Base-by-base conservation (phyloP, 2,113 vertebrate genomes). In the Corythoichthys haematopterus region DNA sequence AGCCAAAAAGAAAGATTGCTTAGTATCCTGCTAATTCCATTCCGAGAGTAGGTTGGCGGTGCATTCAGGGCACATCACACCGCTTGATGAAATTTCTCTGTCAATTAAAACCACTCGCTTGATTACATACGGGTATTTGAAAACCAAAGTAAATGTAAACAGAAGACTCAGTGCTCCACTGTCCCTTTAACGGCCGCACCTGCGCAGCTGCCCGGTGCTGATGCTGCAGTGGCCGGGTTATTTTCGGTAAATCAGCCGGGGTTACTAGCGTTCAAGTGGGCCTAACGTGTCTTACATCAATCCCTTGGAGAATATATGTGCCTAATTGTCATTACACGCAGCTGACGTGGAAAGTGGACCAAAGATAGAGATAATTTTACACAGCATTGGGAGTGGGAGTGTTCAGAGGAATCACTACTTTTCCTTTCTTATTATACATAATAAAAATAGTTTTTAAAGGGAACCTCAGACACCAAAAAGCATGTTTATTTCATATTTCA, bases 211-310 rank as follows among this genome's bases (percentile, higher is more conserved):
- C 81, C 75, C 76, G 91, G 72, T 90, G 89, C 90, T 91, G 91
- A 91, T 92, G 91, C 91, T 93, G 92, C 92, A 93, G 92, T 92
- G 91, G 81, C 82, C 77, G 91, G 91, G 91, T 92, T 93, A 92
- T 91, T 92, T 90, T 91, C 91, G 89, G 91, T 91, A 88, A 89
- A 90, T 79, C 70, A 67, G 60, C 6, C 80, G 88, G 80, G 91
- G 92, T 93, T 91, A 93, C 91, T 92, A 61, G 70, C 91, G 92
- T 92, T 91, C 92, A 92, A 87, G 65, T 74, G 63, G 78, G 78
- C 62, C 78, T 84, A 70, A 65, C 78, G 81, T 79, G 78, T 61
- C 90, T 89, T 88, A 90, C 88, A 90, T 90, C 89, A 87, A n/a
- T 79, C 84, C 81, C 58, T 60, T 75, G 83, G 78, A 80, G 64